These are phyloP conservation scores for Hirtodrosophila confusa DNA, from an alignment of 2,888 invertebrate genomes.

Conservation along the genomic window DNA sequence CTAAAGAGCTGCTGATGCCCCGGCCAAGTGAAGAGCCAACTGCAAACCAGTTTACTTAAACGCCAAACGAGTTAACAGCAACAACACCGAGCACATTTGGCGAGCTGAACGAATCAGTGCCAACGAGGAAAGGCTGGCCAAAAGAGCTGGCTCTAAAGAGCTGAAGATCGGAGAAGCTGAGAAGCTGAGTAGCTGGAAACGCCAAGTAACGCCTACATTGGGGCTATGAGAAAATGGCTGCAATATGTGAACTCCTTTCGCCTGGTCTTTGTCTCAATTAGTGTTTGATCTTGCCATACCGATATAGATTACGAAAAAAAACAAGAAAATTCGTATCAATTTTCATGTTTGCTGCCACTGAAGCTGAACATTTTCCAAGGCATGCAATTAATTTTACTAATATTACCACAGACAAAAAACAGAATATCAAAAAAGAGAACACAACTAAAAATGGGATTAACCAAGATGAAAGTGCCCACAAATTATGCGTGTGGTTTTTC, in stretches of 20 bases:
- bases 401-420: constrained; percentile 62
- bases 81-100: constrained; percentile 38
- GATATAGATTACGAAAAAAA: too few relatives aligned
- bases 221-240: constrained; percentile 49
- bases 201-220: constrained; percentile 41
- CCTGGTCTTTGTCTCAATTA: constrained; percentile 3
- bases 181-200: constrained; percentile 24
- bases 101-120: constrained; percentile 59
- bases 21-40: constrained; percentile 51
- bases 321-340: constrained; percentile 33
- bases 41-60: constrained; percentile 65
- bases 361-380: constrained; percentile 36
- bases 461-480: too few relatives aligned
- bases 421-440: background rate
- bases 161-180: constrained; percentile 28
- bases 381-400: constrained; percentile 81
- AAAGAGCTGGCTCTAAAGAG: constrained; percentile 14
- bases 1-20: constrained; percentile 78
- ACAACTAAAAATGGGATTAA: background rate
- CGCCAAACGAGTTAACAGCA: constrained; percentile 70
- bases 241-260: constrained; percentile 3
- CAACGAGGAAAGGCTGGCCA: constrained; percentile 63
- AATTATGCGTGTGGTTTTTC: constrained; percentile 68
- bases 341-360: constrained; percentile 49
- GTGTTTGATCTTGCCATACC: too few relatives aligned